phyloP scores from a whole-genome alignment of 2,797 vertebrate species.

The Brachyalestes nurse region DNA sequence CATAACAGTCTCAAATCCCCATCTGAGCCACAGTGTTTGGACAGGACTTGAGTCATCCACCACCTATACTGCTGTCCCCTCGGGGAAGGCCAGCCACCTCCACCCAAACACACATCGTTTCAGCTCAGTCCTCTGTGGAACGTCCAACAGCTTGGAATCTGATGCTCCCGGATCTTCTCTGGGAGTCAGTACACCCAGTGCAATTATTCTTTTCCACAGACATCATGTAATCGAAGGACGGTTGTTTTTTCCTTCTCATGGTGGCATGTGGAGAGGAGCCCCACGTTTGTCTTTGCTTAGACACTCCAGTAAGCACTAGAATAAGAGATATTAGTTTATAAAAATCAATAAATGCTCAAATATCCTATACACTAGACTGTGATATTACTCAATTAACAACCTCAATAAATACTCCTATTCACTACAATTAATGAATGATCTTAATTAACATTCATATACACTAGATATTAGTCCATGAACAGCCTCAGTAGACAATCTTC shows the following conservation, averaged over 20 bases:
- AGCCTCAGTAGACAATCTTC: background rate
- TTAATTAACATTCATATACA: background rate
- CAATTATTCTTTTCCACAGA: constrained; percentile 81
- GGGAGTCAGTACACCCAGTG: constrained; percentile 73
- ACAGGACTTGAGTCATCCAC: constrained; percentile 10
- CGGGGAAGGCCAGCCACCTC: background rate
- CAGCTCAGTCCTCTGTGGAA: background rate
- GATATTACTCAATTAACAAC: too few relatives aligned
- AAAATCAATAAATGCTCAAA: background rate
- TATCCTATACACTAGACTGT: too few relatives aligned
- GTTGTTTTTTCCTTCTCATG: constrained; percentile 73
- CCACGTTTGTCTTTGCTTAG: background rate
- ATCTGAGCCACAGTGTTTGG: background rate
- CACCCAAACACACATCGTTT: constrained; percentile 15
- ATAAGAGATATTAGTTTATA: background rate
- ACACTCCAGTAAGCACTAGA: too few relatives aligned
- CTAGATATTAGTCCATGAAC: background rate
- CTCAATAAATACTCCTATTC: background rate
- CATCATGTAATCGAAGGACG: constrained; percentile 76
- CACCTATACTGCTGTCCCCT: background rate
- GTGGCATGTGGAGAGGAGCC: constrained; percentile 63
- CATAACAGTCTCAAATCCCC: background rate
- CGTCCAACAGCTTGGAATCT: constrained; percentile 58
- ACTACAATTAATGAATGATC: background rate
- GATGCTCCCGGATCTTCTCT: constrained; percentile 28